phyloP scores from a whole-genome alignment of 2,888 invertebrate genomes.

The Scaptomyza tumidula region DNA sequence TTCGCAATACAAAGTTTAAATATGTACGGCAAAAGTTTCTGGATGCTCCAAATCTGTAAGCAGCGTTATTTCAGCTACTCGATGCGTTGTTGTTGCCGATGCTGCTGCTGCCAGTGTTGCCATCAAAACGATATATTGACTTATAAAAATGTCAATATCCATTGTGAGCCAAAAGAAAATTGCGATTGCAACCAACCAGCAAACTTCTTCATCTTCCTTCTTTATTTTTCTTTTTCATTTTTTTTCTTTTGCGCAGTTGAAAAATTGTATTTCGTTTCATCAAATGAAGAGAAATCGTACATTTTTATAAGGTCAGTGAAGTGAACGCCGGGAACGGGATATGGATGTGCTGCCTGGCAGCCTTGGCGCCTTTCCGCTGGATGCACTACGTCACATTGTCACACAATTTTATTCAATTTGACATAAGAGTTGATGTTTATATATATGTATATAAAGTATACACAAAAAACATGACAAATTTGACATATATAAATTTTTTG shows the following conservation, averaged over 20 bases:
- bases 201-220: neutral
- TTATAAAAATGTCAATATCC: constrained; percentile 78
- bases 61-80: constrained; percentile 23
- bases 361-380: constrained; percentile 49
- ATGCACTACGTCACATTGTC: constrained; percentile 62
- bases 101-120: constrained; percentile 42
- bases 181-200: constrained; percentile 68
- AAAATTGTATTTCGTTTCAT: constrained; percentile 80
- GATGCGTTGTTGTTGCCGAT: constrained; percentile 6
- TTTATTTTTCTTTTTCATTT: too few relatives aligned
- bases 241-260: constrained; percentile 58
- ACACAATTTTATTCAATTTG: constrained; percentile 69
- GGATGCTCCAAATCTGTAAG: constrained; percentile 21
- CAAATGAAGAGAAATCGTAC: constrained; percentile 79
- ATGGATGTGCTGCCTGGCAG: constrained; percentile 18
- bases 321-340: constrained; percentile 10
- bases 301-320: constrained; percentile 70
- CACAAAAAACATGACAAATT: constrained; percentile 6
- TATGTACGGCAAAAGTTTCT: constrained; percentile 56
- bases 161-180: constrained; percentile 63
- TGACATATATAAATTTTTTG: neutral
- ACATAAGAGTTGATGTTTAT: constrained; percentile 38
- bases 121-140: constrained; percentile 67
- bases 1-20: constrained; percentile 53
- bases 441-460: neutral